phyloP scores from a whole-genome alignment of 2,113 vertebrate species.

The Alaudala cheleensis region DNA sequence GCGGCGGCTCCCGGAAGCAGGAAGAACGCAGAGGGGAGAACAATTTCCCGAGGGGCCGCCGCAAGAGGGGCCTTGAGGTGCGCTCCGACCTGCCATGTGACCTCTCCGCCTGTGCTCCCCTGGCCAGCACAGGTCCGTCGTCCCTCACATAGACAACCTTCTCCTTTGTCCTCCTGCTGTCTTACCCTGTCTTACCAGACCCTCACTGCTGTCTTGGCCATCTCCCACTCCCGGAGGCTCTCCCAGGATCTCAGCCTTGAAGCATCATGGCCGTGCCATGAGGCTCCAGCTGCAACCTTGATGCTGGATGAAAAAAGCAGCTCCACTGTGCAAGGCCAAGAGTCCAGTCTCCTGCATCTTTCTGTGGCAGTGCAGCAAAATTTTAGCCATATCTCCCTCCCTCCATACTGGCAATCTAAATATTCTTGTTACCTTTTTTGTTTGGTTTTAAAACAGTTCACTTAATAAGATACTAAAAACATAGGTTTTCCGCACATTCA shows the following conservation, averaged over 20 bases:
- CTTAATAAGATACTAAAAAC: neutral
- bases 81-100: neutral
- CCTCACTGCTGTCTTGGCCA: neutral
- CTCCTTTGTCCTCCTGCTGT: neutral
- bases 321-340: neutral
- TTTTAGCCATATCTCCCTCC: neutral
- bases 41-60: constrained; percentile 25
- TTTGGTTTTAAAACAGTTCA: neutral
- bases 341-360: neutral
- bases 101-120: neutral
- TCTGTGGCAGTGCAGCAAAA: neutral
- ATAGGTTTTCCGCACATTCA: neutral
- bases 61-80: neutral
- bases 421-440: neutral
- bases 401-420: neutral
- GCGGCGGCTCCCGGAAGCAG: constrained; percentile 78
- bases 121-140: too few species aligned
- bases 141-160: neutral
- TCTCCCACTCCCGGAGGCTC: neutral
- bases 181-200: neutral
- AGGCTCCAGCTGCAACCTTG: neutral
- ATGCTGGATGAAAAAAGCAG: neutral
- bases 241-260: neutral
- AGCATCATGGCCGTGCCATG: neutral
- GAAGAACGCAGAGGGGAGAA: constrained; percentile 54